Conservation (phyloP, 2,797 vertebrate genomes). For the Eleutherodactylus coqui region DNA sequence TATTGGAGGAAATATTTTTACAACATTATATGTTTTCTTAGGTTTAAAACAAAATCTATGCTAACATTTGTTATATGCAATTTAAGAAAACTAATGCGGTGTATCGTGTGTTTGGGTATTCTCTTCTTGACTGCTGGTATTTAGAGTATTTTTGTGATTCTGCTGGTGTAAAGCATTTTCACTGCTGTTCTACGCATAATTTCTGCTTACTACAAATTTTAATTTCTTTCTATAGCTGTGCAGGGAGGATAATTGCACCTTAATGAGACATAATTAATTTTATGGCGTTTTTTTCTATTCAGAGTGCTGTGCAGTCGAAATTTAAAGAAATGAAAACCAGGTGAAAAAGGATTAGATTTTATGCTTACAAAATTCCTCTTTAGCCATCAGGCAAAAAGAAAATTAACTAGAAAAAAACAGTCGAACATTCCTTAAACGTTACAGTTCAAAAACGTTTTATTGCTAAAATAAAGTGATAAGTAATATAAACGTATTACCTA, state of each 20-base stretch:
- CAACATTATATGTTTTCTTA: neutral
- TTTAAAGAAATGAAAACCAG: constrained; percentile 20
- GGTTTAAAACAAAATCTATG: neutral
- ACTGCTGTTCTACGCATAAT: constrained; percentile 49
- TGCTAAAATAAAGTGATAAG: neutral
- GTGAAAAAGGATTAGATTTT: constrained; percentile 13
- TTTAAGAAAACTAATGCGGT: neutral
- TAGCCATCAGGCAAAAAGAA: neutral
- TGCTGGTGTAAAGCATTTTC: neutral
- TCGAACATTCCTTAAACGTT: neutral
- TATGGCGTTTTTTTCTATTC: constrained; percentile 27
- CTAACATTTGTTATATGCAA: neutral
- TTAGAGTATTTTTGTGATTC: constrained; percentile 21
- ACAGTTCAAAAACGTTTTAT: neutral
- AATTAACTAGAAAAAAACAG: neutral
- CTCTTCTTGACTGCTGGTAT: neutral
- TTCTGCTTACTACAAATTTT: constrained; percentile 46
- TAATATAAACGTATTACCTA: too few relatives aligned
- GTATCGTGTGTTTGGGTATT: neutral
- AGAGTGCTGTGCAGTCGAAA: constrained; percentile 34
- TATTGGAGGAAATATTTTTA: too few relatives aligned
- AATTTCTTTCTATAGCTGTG: constrained; percentile 51
- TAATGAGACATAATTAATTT: constrained; percentile 58
- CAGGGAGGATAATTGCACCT: constrained; percentile 54
- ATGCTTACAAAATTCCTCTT: neutral